Evolutionary conservation across 2,797 vertebrate species (phyloP).

Genomic region (Hydrophis major): DNA sequence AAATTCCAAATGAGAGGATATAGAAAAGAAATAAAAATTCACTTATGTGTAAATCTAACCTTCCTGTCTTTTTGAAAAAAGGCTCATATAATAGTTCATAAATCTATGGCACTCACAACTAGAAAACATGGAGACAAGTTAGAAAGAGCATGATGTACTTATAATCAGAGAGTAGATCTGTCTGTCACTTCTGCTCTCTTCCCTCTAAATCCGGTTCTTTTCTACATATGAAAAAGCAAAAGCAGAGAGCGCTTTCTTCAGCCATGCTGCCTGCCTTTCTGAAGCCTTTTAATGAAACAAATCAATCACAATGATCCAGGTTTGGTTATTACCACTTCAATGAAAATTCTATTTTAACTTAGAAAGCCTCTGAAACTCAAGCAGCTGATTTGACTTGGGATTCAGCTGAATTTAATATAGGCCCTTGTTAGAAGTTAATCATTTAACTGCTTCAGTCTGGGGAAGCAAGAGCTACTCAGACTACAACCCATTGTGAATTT

Average conservation of each 20-base stretch:
- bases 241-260: neutral
- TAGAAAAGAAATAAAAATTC: neutral
- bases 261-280: neutral
- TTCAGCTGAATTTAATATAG: neutral
- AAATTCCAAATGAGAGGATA: neutral
- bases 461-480: neutral
- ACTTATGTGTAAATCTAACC: neutral
- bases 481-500: neutral
- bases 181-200: neutral
- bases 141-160: neutral
- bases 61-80: neutral
- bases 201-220: neutral
- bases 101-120: neutral
- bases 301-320: neutral
- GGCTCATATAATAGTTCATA: neutral
- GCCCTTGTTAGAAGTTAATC: neutral
- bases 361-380: neutral
- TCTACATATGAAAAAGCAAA: neutral
- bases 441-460: neutral
- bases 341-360: neutral
- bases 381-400: neutral
- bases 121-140: neutral
- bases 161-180: neutral
- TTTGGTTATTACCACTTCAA: neutral
- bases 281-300: neutral